Evolutionary conservation across 2,113 vertebrate genomes (phyloP).

Genomic region (Stercorarius parasiticus): DNA sequence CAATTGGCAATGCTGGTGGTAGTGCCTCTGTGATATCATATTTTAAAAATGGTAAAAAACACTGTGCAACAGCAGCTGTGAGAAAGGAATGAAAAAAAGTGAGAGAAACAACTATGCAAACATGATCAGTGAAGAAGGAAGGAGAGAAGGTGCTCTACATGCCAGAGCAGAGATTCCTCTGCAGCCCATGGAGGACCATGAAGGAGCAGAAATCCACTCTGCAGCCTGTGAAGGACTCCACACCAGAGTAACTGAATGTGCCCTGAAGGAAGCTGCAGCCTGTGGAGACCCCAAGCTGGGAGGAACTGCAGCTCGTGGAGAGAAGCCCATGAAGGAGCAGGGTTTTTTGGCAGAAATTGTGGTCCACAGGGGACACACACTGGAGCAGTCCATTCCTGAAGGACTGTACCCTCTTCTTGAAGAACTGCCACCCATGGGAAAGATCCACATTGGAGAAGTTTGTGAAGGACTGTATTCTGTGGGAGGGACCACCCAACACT

Average conservation of each 20-base stretch:
- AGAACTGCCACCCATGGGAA: neutral
- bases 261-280: neutral
- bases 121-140: neutral
- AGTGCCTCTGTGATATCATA: neutral
- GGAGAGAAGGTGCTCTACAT: neutral
- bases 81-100: neutral
- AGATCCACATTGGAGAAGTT: neutral
- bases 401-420: neutral
- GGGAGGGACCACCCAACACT: neutral
- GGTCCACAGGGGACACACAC: neutral
- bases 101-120: neutral
- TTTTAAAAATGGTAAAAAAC: neutral
- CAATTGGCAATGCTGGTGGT: accelerated
- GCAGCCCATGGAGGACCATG: neutral
- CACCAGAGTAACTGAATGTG: neutral
- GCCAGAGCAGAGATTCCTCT: neutral
- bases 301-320: neutral
- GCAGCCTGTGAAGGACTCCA: neutral
- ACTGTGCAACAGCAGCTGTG: neutral
- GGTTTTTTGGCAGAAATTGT: neutral
- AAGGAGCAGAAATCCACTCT: neutral
- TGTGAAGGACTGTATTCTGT: neutral
- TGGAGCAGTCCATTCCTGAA: neutral
- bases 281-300: neutral
- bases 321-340: neutral